A percentile compares a stretch with the other conserved stretches of the same genome.
Conservation (phyloP, 2,113 vertebrate species). For the Nerophis lumbriciformis region DNA sequence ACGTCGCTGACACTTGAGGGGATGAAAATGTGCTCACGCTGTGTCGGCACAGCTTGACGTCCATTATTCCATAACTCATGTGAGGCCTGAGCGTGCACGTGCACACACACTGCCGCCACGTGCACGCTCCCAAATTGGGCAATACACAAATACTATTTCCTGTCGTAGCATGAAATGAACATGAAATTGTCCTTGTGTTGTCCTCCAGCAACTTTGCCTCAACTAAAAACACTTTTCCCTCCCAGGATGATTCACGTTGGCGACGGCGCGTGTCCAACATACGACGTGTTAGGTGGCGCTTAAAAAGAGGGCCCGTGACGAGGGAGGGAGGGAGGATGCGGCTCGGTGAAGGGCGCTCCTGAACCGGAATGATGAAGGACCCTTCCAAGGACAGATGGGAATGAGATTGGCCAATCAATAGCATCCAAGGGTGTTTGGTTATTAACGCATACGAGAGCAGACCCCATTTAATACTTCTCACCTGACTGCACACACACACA, state of each 20-base stretch:
- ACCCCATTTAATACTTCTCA: slow-evolving; percentile 32
- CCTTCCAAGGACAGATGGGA: slow-evolving; percentile 46
- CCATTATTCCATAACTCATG: slow-evolving; percentile 58
- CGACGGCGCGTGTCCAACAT: neutral
- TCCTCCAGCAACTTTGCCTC: neutral
- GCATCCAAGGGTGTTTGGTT: slow-evolving; percentile 42
- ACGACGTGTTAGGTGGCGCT: slow-evolving; percentile 7
- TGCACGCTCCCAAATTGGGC: slow-evolving; percentile 1
- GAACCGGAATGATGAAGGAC: slow-evolving; percentile 42
- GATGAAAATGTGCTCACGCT: slow-evolving; percentile 60
- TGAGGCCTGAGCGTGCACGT: slow-evolving; percentile 22
- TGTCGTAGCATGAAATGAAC: slow-evolving; percentile 9
- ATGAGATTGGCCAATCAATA: slow-evolving; percentile 48
- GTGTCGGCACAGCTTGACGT: slow-evolving; percentile 51
- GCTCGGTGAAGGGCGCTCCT: slow-evolving; percentile 4
- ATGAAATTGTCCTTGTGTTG: neutral
- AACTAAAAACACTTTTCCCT: neutral
- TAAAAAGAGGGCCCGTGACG: neutral
- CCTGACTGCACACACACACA: slow-evolving; percentile 27
- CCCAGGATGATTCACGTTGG: neutral
- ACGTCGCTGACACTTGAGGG: slow-evolving; percentile 51
- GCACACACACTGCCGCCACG: slow-evolving; percentile 17
- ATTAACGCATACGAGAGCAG: slow-evolving; percentile 31
- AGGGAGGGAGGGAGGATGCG: neutral
- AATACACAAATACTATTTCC: slow-evolving; percentile 15